Evolutionary conservation across 1,140 invertebrate genomes (phyloP).

Genomic region (Papilio aristodemus): DNA sequence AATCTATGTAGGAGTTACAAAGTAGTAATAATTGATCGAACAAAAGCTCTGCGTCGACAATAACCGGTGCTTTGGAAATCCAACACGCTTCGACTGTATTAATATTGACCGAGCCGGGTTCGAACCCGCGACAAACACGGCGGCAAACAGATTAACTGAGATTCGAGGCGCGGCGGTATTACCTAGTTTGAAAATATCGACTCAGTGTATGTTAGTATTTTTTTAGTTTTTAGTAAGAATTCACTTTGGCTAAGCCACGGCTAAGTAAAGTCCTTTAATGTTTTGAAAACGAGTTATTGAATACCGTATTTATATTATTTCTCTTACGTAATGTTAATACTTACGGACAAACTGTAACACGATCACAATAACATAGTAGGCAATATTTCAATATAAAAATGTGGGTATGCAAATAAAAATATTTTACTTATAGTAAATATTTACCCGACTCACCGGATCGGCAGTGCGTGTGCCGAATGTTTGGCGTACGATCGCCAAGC

Average conservation of each 20-base stretch:
- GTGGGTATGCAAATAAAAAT: background rate
- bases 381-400: conserved; percentile 3
- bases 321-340: too few relatives aligned
- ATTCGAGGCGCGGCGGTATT: conserved; percentile 3
- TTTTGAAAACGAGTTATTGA: too few relatives aligned
- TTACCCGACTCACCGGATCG: conserved; percentile 42
- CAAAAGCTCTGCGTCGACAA: too few relatives aligned
- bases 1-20: too few relatives aligned
- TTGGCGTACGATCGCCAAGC: conserved; percentile 39
- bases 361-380: too few relatives aligned
- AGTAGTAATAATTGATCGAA: too few relatives aligned
- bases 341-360: too few relatives aligned
- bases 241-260: too few relatives aligned
- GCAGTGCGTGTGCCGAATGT: conserved; percentile 38
- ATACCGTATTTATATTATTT: too few relatives aligned
- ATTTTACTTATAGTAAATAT: conserved; percentile 34
- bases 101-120: conserved; percentile 57
- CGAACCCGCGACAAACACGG: conserved; percentile 46
- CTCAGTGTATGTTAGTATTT: too few relatives aligned
- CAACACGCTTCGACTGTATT: conserved; percentile 38
- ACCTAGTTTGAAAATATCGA: conserved; percentile 36
- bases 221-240: too few relatives aligned
- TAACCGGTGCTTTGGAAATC: conserved; percentile 49
- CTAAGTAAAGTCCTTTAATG: too few relatives aligned
- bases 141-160: conserved; percentile 62